Percentiles rank a stretch among this genome's conserved stretches.
phyloP scores from a whole-genome alignment of 2,888 invertebrate genomes.

The Pediacus dermestoides region DNA sequence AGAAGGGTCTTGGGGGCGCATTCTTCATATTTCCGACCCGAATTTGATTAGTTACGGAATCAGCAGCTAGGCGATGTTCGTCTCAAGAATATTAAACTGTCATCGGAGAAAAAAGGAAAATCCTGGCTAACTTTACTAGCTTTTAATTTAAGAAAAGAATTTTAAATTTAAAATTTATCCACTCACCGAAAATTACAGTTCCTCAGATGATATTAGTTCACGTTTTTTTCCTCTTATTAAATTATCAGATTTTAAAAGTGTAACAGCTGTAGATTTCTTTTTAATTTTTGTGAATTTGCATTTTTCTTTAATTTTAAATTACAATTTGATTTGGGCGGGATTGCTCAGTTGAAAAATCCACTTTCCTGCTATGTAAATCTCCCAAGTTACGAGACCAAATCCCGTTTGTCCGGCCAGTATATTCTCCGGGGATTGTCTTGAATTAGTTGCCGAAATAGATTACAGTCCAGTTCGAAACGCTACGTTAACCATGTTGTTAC shows the following conservation, averaged over 20 bases:
- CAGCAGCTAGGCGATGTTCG: constrained; percentile 32
- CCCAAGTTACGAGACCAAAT: constrained; percentile 13
- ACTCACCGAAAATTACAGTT: constrained; percentile 2
- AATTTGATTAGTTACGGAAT: constrained; percentile 44
- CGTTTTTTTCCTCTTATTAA: constrained; percentile 25
- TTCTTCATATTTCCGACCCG: constrained; percentile 36
- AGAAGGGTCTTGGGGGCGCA: constrained; percentile 27
- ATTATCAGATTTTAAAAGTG: constrained; percentile 31
- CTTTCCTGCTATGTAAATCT: constrained; percentile 8
- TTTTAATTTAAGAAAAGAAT: constrained; percentile 35
- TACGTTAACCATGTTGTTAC: too few species aligned
- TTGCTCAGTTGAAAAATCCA: constrained; percentile 9
- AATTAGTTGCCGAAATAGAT: constrained; percentile 19
- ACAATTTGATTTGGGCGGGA: constrained; percentile 18
- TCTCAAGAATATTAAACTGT: constrained; percentile 18
- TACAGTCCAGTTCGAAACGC: too few species aligned
- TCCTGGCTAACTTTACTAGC: constrained; percentile 31
- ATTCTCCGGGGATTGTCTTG: constrained; percentile 15
- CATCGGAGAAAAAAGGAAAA: constrained; percentile 17
- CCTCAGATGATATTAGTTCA: constrained; percentile 6
- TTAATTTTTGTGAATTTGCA: constrained; percentile 29
- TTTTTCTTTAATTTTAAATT: constrained; percentile 31
- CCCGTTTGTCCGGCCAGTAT: constrained; percentile 19
- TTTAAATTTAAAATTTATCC: constrained; percentile 14
- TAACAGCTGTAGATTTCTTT: constrained; percentile 29